Conservation (phyloP, 1,140 invertebrate genomes). For the Anagrus nilaparvatae region DNA sequence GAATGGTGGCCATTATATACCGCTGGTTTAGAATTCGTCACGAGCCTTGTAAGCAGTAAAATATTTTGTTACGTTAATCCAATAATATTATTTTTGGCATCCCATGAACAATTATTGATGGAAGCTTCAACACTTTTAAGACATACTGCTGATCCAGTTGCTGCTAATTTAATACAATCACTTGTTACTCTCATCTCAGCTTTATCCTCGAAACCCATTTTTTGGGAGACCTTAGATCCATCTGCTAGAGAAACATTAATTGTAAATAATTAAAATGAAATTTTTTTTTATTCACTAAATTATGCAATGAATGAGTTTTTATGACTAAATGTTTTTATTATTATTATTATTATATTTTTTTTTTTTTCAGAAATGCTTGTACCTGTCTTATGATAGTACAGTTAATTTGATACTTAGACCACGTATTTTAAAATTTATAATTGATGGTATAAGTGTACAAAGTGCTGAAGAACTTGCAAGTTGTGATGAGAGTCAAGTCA, state of each 20-base stretch:
- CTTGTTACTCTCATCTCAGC: constrained; percentile 36
- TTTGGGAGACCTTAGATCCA: constrained; percentile 34
- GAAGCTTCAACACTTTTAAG: constrained; percentile 34
- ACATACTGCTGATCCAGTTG: constrained; percentile 35
- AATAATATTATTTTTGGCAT: constrained; percentile 31
- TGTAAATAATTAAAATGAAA: constrained; percentile 16
- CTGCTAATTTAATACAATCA: constrained; percentile 39
- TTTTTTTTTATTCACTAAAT: too few relatives aligned
- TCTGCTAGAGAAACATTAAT: constrained; percentile 34
- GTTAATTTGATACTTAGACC: constrained; percentile 37
- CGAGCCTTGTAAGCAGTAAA: constrained; percentile 29
- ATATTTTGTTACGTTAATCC: constrained; percentile 24
- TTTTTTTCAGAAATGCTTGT: constrained; percentile 35
- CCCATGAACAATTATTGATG: constrained; percentile 35
- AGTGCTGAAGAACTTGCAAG: constrained; percentile 38
- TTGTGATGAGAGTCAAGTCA: constrained; percentile 36
- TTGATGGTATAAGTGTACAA: constrained; percentile 39
- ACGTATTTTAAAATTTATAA: constrained; percentile 40
- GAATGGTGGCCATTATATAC: constrained; percentile 41
- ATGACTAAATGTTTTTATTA: too few relatives aligned
- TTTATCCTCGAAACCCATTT: constrained; percentile 26
- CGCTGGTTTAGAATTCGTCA: constrained; percentile 34
- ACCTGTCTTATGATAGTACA: constrained; percentile 38
- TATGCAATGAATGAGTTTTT: constrained; percentile 1
- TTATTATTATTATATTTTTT: too few relatives aligned